Conservation (phyloP, 2,888 invertebrate species). For the Emmelina monodactyla region DNA sequence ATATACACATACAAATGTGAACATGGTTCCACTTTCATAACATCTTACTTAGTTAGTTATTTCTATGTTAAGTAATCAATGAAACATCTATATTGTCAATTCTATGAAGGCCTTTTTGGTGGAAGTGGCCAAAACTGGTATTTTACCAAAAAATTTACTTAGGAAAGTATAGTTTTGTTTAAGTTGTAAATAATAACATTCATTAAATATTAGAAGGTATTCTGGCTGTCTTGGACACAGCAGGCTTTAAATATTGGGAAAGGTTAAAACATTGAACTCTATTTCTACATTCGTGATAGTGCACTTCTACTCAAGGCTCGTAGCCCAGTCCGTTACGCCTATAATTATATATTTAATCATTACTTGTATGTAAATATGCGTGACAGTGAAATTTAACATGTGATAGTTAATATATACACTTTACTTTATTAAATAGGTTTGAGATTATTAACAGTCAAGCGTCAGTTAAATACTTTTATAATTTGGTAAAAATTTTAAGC, state of each 20-base stretch:
- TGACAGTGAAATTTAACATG: constrained; percentile 59
- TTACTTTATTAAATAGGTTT: constrained; percentile 52
- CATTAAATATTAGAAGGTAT: too few species aligned
- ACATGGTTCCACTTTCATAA: too few species aligned
- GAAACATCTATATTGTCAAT: constrained; percentile 58
- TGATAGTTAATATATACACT: constrained; percentile 61
- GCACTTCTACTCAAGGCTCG: constrained; percentile 47
- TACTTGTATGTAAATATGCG: constrained; percentile 38
- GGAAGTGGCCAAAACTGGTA: too few species aligned
- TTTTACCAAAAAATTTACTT: too few species aligned
- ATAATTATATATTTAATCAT: constrained; percentile 18
- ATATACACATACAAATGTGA: too few species aligned
- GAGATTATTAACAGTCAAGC: constrained; percentile 64
- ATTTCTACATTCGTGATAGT: constrained; percentile 57
- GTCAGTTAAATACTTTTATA: constrained; percentile 35
- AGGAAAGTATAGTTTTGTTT: too few species aligned
- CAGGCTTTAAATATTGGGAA: too few species aligned
- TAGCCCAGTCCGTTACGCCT: constrained; percentile 42
- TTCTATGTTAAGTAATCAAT: constrained; percentile 40
- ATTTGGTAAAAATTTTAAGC: constrained; percentile 6
- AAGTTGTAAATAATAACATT: too few species aligned
- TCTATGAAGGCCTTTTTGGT: too few species aligned
- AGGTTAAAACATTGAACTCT: too few species aligned
- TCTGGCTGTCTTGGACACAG: too few species aligned
- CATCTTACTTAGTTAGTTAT: too few species aligned